phyloP scores from a whole-genome alignment of 2,797 vertebrate genomes.

The Syngnathus acus region DNA sequence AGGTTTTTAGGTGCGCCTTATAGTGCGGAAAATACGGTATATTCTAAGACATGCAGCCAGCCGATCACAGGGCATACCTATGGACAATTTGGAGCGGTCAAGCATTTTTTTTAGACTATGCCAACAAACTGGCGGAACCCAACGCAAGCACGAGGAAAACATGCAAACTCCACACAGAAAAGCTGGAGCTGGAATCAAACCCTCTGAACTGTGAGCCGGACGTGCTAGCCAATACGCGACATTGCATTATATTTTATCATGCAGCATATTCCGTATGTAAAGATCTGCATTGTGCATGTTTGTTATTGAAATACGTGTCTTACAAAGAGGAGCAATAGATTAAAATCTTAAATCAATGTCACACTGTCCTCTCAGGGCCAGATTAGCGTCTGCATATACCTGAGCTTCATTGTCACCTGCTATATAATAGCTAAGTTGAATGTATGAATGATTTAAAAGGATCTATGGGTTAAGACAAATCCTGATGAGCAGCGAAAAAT shows the following conservation, averaged over 20 bases:
- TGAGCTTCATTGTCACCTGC: constrained; percentile 37
- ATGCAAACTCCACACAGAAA: no score
- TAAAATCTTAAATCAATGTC: constrained; percentile 63
- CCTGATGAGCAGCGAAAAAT: neutral
- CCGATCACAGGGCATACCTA: no score
- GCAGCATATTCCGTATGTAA: constrained; percentile 14
- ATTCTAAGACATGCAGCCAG: no score
- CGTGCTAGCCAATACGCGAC: no score
- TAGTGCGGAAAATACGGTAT: no score
- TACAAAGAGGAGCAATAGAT: constrained; percentile 50
- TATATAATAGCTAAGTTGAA: constrained; percentile 18
- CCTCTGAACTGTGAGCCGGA: no score
- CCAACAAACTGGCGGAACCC: no score
- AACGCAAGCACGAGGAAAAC: no score
- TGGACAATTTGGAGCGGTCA: no score
- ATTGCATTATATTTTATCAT: neutral
- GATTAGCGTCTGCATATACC: constrained; percentile 43
- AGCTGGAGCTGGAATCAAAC: no score
- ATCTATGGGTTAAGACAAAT: neutral
- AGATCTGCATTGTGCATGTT: constrained; percentile 11
- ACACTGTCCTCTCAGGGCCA: constrained; percentile 34
- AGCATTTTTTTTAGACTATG: no score
- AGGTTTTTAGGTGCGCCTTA: no score
- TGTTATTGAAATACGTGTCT: constrained; percentile 48
- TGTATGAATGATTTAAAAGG: constrained; percentile 12